Conservation (phyloP, 1,140 invertebrate genomes). For the Macrosteles quadrilineatus region DNA sequence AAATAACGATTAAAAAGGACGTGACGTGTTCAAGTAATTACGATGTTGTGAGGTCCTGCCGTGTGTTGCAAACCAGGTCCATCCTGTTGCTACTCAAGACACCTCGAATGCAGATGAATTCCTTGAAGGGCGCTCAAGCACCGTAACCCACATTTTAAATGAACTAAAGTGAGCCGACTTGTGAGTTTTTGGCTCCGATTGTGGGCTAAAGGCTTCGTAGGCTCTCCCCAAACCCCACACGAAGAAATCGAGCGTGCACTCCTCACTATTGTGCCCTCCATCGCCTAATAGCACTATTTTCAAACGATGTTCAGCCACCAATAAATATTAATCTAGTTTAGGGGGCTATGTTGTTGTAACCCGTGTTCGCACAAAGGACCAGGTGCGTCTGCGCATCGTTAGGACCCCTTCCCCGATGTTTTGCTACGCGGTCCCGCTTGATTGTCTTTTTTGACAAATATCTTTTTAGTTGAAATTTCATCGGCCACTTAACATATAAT, state of each 20-base stretch:
- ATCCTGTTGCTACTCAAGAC: too few species aligned
- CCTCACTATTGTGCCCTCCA: neutral
- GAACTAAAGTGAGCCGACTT: too few species aligned
- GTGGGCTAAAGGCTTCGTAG: too few species aligned
- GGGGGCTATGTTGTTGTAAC: constrained; percentile 20
- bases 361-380: constrained; percentile 5
- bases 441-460: constrained; percentile 23
- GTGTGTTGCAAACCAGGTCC: too few species aligned
- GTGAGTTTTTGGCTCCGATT: too few species aligned
- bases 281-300: constrained; percentile 15
- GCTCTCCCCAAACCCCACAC: neutral
- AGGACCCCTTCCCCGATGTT: neutral
- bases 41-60: too few species aligned
- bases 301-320: constrained; percentile 23
- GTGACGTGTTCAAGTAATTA: too few species aligned
- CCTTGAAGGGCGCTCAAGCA: too few species aligned
- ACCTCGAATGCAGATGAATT: too few species aligned
- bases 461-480: constrained; percentile 27
- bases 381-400: constrained; percentile 1
- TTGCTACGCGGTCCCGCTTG: constrained; percentile 13
- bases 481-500: constrained; percentile 26
- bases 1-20: too few species aligned
- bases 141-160: too few species aligned
- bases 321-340: constrained; percentile 22
- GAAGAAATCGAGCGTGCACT: neutral